Percentiles rank a stretch among this genome's conserved stretches.
Conservation (phyloP, 92 coral and sea anemone genomes). For the Zoanthus gigantus region DNA sequence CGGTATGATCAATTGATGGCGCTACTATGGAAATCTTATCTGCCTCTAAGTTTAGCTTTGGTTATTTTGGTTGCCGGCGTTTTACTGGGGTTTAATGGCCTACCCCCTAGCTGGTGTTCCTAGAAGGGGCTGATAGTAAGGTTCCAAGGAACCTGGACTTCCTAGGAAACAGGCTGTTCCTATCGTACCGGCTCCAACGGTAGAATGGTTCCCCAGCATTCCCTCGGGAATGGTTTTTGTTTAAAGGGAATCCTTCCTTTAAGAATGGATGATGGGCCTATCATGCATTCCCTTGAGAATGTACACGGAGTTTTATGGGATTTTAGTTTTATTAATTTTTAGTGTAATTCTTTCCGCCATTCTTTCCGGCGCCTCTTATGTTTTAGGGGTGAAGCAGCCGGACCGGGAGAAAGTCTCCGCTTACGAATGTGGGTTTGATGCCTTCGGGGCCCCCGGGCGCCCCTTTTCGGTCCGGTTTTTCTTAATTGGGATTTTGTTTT, state of each 20-base stretch:
- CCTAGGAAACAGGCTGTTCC: neutral
- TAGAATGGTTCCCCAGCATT: conserved; percentile 32
- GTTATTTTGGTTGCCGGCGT: conserved; percentile 68
- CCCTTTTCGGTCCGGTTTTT: conserved; percentile 85
- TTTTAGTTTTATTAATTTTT: conserved; percentile 75
- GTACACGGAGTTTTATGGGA: conserved; percentile 43
- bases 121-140: neutral
- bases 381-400: conserved; percentile 80
- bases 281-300: conserved; percentile 18
- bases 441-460: conserved; percentile 75
- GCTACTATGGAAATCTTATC: conserved; percentile 82
- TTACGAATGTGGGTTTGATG: conserved; percentile 85
- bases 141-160: conserved; percentile 1
- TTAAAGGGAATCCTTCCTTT: conserved; percentile 15
- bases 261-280: conserved; percentile 4
- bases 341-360: conserved; percentile 76
- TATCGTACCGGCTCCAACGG: conserved; percentile 21
- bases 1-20: conserved; percentile 88
- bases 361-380: conserved; percentile 78
- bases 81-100: conserved; percentile 52
- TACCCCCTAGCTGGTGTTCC: conserved; percentile 43
- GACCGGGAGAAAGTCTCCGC: conserved; percentile 86
- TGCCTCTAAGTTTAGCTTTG: conserved; percentile 81
- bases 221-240: conserved; percentile 20
- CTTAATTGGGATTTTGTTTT: conserved; percentile 77